Conservation (phyloP, 2,797 vertebrate genomes). For the Pantherophis alleghaniensis region DNA sequence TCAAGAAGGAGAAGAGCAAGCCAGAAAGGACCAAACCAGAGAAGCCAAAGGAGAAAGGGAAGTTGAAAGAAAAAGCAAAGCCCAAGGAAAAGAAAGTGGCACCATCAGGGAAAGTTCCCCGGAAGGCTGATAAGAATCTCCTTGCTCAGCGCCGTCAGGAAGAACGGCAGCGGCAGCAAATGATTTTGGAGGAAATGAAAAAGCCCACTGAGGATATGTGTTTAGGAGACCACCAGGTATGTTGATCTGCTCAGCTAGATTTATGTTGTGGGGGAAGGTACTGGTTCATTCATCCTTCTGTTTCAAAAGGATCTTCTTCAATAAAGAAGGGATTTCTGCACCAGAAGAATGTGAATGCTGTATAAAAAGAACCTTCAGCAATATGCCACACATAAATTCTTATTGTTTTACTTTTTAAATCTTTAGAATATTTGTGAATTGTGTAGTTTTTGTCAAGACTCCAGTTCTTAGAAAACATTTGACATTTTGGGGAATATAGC, state of each 20-base stretch:
- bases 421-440: background rate
- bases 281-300: background rate
- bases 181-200: conserved; percentile 92
- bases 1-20: conserved; percentile 75
- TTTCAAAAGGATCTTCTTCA: background rate
- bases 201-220: conserved; percentile 97
- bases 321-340: background rate
- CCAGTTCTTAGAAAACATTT: background rate
- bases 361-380: no score
- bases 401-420: background rate
- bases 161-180: conserved; percentile 88
- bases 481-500: background rate
- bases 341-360: background rate
- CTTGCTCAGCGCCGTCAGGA: conserved; percentile 84
- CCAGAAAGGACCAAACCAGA: conserved; percentile 69
- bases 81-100: conserved; percentile 78
- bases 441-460: background rate
- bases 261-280: rapidly evolving
- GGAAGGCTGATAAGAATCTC: conserved; percentile 80
- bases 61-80: conserved; percentile 79
- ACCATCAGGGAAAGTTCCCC: conserved; percentile 68
- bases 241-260: rapidly evolving
- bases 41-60: conserved; percentile 64
- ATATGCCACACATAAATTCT: background rate
- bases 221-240: conserved; percentile 89